Percentiles rank a stretch among this genome's conserved stretches.
Evolutionary conservation across 1,140 invertebrate genomes (phyloP).

Genomic region (Thaumatotibia leucotreta): DNA sequence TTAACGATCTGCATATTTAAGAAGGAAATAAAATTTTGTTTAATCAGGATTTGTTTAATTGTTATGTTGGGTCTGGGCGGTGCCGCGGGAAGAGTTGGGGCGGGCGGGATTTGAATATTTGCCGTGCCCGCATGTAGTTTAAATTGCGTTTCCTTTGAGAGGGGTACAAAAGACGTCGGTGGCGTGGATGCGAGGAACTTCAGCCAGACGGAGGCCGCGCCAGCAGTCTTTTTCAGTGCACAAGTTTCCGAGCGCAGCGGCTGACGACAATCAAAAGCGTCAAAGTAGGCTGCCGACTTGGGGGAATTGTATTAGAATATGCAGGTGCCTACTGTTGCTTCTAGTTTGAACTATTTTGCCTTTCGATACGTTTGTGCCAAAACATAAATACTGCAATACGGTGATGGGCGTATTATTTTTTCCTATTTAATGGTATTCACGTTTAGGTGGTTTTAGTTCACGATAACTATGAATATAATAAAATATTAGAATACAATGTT

Average conservation of each 20-base stretch:
- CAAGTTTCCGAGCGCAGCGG: conserved; percentile 27
- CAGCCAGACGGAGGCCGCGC: conserved; percentile 23
- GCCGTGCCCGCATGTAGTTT: conserved; percentile 52
- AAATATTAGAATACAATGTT: too few relatives aligned
- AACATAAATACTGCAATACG: too few relatives aligned
- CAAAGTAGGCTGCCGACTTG: conserved; percentile 27
- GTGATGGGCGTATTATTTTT: too few relatives aligned
- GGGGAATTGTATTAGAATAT: conserved; percentile 4
- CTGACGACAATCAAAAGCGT: conserved; percentile 32
- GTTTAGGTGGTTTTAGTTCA: too few relatives aligned
- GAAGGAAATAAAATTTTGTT: conserved; percentile 22
- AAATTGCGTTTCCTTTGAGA: conserved; percentile 57
- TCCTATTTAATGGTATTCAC: too few relatives aligned
- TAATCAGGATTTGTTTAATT: conserved; percentile 40
- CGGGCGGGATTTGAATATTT: conserved; percentile 41
- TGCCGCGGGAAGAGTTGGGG: conserved; percentile 28
- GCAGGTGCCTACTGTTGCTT: background rate
- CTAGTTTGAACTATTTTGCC: background rate
- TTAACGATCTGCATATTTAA: conserved; percentile 35
- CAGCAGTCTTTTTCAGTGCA: conserved; percentile 34
- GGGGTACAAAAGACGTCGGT: conserved; percentile 31
- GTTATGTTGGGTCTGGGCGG: conserved; percentile 26
- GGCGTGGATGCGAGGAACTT: conserved; percentile 32
- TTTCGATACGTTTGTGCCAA: too few relatives aligned
- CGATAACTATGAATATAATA: too few relatives aligned